A percentile compares a stretch with the other conserved stretches of the same genome.
Evolutionary conservation across 2,888 invertebrate genomes (phyloP).

Genomic region (Eucera pruinosa): DNA sequence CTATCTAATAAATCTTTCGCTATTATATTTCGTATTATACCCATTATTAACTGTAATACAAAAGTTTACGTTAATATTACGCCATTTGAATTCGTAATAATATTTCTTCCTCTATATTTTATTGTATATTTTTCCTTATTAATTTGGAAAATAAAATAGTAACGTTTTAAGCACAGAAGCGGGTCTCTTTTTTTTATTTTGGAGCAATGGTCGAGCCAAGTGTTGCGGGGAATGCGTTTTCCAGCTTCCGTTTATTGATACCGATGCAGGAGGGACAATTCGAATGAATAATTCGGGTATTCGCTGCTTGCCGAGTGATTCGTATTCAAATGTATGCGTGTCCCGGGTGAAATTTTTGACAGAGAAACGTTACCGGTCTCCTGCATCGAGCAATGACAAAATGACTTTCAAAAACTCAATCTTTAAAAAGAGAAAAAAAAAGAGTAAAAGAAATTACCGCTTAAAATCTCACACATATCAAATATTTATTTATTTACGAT

Average conservation of each 20-base stretch:
- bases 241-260: conserved; percentile 24
- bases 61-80: too few relatives aligned
- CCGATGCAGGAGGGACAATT: conserved; percentile 20
- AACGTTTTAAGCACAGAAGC: neutral
- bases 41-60: too few relatives aligned
- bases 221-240: conserved; percentile 13
- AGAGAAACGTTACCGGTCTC: neutral
- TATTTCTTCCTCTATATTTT: neutral
- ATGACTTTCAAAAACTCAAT: conserved; percentile 8
- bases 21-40: too few relatives aligned
- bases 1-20: too few relatives aligned
- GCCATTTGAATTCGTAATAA: too few relatives aligned
- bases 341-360: conserved; percentile 10
- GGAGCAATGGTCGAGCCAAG: neutral
- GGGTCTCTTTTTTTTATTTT: neutral
- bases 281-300: conserved; percentile 50
- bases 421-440: neutral
- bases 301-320: conserved; percentile 23
- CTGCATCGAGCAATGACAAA: neutral
- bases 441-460: neutral
- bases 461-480: too few relatives aligned
- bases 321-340: conserved; percentile 43
- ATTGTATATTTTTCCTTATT: neutral
- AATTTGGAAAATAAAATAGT: neutral
- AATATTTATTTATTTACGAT: too few relatives aligned